Conservation (phyloP, 1,140 invertebrate genomes). For the Euglossa dilemma region DNA sequence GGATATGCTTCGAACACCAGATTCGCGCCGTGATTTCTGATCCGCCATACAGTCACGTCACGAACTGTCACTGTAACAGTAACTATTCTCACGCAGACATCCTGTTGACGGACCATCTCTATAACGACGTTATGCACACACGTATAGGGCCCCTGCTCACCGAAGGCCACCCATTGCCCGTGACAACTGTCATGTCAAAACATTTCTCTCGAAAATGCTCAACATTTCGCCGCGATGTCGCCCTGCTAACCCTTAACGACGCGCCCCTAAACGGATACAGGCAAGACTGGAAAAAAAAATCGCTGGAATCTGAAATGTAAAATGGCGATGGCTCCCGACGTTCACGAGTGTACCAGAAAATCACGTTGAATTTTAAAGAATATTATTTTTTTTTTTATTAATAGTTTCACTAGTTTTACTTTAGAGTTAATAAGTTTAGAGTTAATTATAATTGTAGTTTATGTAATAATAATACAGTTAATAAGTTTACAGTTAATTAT, state of each 20-base stretch:
- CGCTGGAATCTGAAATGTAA: not conserved
- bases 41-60: conserved; percentile 40
- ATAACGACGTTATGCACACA: not conserved
- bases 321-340: conserved; percentile 15
- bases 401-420: too few relatives aligned
- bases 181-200: conserved; percentile 53
- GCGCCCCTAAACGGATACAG: not conserved
- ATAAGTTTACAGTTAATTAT: too few relatives aligned
- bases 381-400: too few relatives aligned
- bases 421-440: too few relatives aligned
- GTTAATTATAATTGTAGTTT: too few relatives aligned
- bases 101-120: conserved; percentile 31
- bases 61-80: conserved; percentile 47
- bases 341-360: too few relatives aligned
- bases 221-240: not conserved
- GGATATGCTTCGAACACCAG: conserved; percentile 21
- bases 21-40: conserved; percentile 44
- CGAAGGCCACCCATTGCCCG: conserved; percentile 34
- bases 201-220: conserved; percentile 40
- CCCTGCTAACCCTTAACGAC: conserved; percentile 24
- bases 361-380: too few relatives aligned
- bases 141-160: conserved; percentile 2
- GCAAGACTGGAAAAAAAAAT: not conserved
- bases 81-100: conserved; percentile 44
- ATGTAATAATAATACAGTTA: too few relatives aligned